Conservation (phyloP, 1,140 invertebrate genomes). For the Bathynomus jamesi region DNA sequence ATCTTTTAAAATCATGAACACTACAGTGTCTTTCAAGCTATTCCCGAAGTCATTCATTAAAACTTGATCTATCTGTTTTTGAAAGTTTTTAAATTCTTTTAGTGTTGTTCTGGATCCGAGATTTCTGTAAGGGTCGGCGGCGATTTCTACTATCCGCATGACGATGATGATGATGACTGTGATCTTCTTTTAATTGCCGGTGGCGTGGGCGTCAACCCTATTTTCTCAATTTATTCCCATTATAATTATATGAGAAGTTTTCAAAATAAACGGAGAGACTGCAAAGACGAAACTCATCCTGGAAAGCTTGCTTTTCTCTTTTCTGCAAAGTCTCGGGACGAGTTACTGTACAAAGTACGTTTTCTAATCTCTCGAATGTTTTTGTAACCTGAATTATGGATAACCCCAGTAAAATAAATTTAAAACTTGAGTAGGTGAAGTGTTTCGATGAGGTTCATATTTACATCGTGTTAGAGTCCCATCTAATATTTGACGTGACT, state of each 20-base stretch:
- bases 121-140: slow-evolving; percentile 5
- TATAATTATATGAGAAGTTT: neutral
- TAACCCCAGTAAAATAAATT: neutral
- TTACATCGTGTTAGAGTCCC: neutral
- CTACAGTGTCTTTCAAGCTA: no score
- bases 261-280: neutral
- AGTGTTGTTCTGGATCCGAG: neutral
- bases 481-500: neutral
- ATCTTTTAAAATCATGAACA: no score
- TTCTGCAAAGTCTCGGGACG: neutral
- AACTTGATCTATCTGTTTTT: no score
- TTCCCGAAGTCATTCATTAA: no score
- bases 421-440: neutral
- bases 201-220: slow-evolving; percentile 11
- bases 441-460: neutral
- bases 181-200: slow-evolving; percentile 9
- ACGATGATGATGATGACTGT: neutral
- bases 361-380: neutral
- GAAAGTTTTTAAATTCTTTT: no score
- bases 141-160: slow-evolving; percentile 5
- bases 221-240: slow-evolving; percentile 9
- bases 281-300: neutral
- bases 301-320: neutral
- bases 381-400: neutral
- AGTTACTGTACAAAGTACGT: neutral